Evolutionary conservation across 1,140 invertebrate species (phyloP), one percentile per base, ranked within the genome.

Genomic region (Euschistus heros): DNA sequence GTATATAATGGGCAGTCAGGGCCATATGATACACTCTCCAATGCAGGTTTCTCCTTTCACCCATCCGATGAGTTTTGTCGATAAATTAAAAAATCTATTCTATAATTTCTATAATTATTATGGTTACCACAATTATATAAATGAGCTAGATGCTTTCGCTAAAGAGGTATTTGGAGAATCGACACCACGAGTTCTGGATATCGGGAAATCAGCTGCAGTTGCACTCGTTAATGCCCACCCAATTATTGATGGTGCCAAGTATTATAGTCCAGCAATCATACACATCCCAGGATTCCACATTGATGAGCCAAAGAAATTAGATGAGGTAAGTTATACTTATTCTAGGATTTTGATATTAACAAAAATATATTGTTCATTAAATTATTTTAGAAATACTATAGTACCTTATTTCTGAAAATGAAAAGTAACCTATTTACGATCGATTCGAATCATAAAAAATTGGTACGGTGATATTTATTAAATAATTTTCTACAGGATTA

Each of bases 271-370:
- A 0, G 77, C 75, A 33, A 68, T 80, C 0, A 69, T 84, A 4
- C 80, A 84, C 73, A 76, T 85, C n/a, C 82, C 80, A 7, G 84
- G 82, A 18, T 69, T 85, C 6, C 82, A 82, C 66, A 71, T 80
- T 2, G 22, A 24, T 50, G 68, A 73, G 7, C 71, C 67, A 13
- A 50, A 73, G 0, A 70, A 73, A 26, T 13, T 37, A 10, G 33
- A 37, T 37, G 33, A 2, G 33, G 33, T 37, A 37, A 37, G 33
- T 37, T 6, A 30, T 30, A 4, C 2, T 30, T 30, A 4, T 30
- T 4, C 27, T 30, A 7, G 7, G 7, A 30, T 30, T 4, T 30
- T 30, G 7, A n/a, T n/a, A n/a, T n/a, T n/a, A n/a, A n/a, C n/a
- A n/a, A n/a, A n/a, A n/a, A n/a, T n/a, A n/a, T n/a, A n/a, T n/a